Evolutionary conservation across 2,113 vertebrate genomes (phyloP).

Genomic region (Tyto alba): DNA sequence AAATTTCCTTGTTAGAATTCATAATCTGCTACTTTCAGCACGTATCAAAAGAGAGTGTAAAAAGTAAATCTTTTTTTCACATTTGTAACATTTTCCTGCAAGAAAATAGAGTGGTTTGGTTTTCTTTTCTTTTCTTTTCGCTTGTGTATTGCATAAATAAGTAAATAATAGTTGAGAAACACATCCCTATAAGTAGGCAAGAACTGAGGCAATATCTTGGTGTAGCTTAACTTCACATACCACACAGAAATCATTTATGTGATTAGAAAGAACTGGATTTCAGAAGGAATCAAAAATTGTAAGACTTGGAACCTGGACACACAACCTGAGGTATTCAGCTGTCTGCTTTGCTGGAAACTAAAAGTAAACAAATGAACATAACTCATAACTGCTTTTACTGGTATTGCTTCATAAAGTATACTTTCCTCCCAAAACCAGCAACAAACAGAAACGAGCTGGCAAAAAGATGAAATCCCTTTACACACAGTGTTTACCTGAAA

Average conservation of each 20-base stretch:
- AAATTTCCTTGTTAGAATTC: not conserved
- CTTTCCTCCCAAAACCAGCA: not conserved
- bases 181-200: not conserved
- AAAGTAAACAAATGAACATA: not conserved
- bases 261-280: not conserved
- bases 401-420: not conserved
- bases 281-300: not conserved
- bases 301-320: not conserved
- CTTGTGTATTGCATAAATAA: not conserved
- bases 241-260: not conserved
- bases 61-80: not conserved
- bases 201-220: not conserved
- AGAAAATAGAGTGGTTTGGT: not conserved
- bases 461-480: constrained; percentile 42
- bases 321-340: not conserved
- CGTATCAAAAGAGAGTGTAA: not conserved
- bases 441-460: constrained; percentile 10
- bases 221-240: not conserved
- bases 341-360: not conserved
- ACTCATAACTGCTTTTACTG: not conserved
- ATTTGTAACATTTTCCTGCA: not conserved
- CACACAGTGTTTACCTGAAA: constrained; percentile 42
- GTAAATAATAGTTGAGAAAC: not conserved
- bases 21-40: not conserved
- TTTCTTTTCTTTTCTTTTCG: not conserved